A percentile compares a stretch with the other conserved stretches of the same genome.
phyloP scores from a whole-genome alignment of 2,797 vertebrate species.

The Limnodromus scolopaceus region DNA sequence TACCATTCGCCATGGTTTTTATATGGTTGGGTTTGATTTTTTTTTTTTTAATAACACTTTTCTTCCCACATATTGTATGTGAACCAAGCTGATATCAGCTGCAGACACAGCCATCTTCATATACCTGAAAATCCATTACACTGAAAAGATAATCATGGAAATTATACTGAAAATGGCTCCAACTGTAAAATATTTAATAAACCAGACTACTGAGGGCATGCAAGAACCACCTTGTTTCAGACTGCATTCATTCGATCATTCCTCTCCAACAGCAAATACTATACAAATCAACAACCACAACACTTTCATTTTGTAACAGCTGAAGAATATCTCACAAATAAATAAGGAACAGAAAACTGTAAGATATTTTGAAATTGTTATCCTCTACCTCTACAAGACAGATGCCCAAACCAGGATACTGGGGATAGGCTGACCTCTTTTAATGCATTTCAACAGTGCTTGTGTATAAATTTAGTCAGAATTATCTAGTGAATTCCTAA shows the following conservation, averaged over 20 bases:
- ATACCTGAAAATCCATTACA: not conserved
- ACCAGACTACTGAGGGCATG: not conserved
- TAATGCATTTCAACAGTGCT: not conserved
- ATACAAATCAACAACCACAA: not conserved
- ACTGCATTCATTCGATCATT: not conserved
- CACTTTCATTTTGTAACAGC: too few species aligned
- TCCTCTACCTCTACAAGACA: not conserved
- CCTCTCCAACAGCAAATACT: not conserved
- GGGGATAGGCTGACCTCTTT: not conserved
- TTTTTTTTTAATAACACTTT: not conserved
- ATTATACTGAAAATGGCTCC: conserved; percentile 15
- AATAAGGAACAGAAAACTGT: not conserved
- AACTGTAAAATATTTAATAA: conserved; percentile 25
- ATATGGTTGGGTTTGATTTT: not conserved
- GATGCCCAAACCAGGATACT: too few species aligned
- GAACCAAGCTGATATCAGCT: not conserved
- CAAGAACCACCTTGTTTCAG: not conserved
- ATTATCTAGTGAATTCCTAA: not conserved
- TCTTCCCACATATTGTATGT: not conserved
- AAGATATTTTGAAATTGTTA: not conserved
- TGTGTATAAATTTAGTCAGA: not conserved
- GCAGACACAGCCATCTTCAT: not conserved
- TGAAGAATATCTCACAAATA: too few species aligned
- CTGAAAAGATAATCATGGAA: conserved; percentile 17
- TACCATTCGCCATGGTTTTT: accelerated